phyloP scores from a whole-genome alignment of 2,888 invertebrate species.

The Campoplex nolae region DNA sequence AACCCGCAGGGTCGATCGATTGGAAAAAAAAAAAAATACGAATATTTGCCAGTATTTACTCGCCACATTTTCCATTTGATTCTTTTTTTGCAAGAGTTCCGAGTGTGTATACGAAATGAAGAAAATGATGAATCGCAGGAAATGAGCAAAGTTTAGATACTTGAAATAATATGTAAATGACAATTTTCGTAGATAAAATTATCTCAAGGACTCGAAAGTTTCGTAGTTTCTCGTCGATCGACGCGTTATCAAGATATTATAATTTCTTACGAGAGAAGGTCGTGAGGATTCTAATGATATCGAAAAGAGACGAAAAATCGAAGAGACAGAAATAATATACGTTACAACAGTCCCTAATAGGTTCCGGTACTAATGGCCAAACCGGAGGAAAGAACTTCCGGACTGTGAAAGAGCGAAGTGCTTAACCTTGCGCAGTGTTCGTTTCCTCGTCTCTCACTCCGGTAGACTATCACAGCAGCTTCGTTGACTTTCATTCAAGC shows the following conservation, averaged over 20 bases:
- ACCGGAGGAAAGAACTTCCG: constrained; percentile 58
- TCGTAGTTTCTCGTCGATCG: constrained; percentile 41
- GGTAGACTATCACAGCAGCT: constrained; percentile 24
- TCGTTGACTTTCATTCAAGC: constrained; percentile 62
- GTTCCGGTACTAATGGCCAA: constrained; percentile 41
- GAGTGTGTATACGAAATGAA: background rate
- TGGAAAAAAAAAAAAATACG: background rate
- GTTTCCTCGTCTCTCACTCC: constrained; percentile 53
- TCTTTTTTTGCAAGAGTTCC: background rate
- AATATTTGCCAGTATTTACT: background rate
- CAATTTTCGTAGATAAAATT: constrained; percentile 11
- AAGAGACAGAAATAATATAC: background rate
- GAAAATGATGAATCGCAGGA: background rate
- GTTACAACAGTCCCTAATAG: constrained; percentile 20
- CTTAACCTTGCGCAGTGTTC: constrained; percentile 55
- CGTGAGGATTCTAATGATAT: constrained; percentile 40
- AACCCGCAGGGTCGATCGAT: background rate
- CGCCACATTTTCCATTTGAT: background rate
- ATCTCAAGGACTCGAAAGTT: constrained; percentile 30
- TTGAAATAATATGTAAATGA: background rate
- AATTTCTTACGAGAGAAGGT: constrained; percentile 51
- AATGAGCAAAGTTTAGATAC: background rate
- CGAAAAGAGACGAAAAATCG: constrained; percentile 20
- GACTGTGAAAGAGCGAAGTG: constrained; percentile 33
- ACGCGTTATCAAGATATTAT: constrained; percentile 34